A percentile compares a stretch with the other conserved stretches of the same genome.
These are phyloP conservation scores for Dolichotis patagonum DNA, from an alignment of 2,113 vertebrate genomes.

Conservation along the genomic window DNA sequence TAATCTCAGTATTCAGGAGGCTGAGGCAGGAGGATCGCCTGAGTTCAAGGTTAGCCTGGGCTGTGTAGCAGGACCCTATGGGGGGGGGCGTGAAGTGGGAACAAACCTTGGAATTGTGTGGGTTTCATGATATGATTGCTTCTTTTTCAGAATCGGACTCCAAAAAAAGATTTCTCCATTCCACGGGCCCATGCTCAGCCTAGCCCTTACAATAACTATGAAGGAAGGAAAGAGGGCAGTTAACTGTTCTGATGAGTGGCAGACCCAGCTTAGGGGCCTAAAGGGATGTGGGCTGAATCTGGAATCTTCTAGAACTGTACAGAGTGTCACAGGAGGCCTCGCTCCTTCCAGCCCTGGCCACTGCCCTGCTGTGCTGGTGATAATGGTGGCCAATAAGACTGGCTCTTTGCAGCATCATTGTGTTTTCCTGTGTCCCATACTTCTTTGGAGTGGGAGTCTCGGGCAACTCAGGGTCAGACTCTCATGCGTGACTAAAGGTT, in stretches of 20 bases:
- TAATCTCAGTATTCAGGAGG: background rate
- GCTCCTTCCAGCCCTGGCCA: background rate
- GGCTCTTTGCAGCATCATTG: fast-evolving
- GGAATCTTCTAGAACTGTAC: background rate
- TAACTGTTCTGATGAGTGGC: background rate
- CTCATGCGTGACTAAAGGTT: background rate
- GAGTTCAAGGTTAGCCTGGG: background rate
- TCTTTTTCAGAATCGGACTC: conserved; percentile 58
- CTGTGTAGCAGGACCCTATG: background rate
- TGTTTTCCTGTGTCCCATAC: background rate
- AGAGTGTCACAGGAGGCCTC: background rate
- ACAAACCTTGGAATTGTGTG: background rate
- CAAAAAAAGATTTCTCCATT: conserved; percentile 73
- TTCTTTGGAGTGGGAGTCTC: background rate
- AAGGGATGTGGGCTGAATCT: background rate
- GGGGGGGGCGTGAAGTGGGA: too few species aligned
- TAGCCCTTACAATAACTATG: conserved; percentile 73
- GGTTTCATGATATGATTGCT: background rate
- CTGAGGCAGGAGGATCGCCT: background rate
- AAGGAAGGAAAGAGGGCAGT: conserved; percentile 69
- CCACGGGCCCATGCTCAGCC: conserved; percentile 60
- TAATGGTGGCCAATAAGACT: fast-evolving
- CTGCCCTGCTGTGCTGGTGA: background rate
- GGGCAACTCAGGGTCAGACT: background rate
- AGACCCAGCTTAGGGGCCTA: background rate